Conservation (phyloP, 2,888 invertebrate genomes). For the Poecilus cupreus region DNA sequence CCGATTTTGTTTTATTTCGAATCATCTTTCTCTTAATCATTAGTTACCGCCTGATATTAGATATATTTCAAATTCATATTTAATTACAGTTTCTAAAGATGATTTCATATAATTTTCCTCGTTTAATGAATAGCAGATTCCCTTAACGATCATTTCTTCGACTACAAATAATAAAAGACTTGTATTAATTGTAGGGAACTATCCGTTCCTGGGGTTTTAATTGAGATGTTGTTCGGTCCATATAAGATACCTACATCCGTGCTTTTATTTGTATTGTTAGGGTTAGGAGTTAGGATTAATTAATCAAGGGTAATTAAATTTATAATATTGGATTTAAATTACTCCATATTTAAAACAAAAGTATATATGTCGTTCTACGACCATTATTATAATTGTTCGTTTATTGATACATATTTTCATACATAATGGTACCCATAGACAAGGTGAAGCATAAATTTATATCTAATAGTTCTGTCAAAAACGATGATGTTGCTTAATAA, state of each 20-base stretch:
- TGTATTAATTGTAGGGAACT: conserved; percentile 23
- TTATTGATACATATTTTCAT: too few relatives aligned
- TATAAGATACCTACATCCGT: not conserved
- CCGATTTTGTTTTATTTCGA: not conserved
- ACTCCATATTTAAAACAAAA: too few relatives aligned
- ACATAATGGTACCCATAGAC: too few relatives aligned
- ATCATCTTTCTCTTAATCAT: not conserved
- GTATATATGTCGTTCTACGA: too few relatives aligned
- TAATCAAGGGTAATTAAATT: not conserved
- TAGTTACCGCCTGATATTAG: not conserved
- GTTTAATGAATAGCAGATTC: conserved; percentile 9
- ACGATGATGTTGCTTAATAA: too few relatives aligned
- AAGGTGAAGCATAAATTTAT: too few relatives aligned
- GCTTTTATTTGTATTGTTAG: not conserved
- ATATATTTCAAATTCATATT: conserved; percentile 42
- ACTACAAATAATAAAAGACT: conserved; percentile 8
- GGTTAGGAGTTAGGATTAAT: not conserved
- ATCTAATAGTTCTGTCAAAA: too few relatives aligned
- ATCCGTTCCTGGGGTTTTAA: not conserved
- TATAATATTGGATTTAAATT: not conserved
- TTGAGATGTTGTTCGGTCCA: not conserved
- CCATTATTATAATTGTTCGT: too few relatives aligned
- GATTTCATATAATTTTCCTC: conserved; percentile 30
- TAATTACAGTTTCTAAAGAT: conserved; percentile 31
- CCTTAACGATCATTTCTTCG: conserved; percentile 18